phyloP scores from a whole-genome alignment of 1,140 invertebrate genomes.

The Amyelois transitella region DNA sequence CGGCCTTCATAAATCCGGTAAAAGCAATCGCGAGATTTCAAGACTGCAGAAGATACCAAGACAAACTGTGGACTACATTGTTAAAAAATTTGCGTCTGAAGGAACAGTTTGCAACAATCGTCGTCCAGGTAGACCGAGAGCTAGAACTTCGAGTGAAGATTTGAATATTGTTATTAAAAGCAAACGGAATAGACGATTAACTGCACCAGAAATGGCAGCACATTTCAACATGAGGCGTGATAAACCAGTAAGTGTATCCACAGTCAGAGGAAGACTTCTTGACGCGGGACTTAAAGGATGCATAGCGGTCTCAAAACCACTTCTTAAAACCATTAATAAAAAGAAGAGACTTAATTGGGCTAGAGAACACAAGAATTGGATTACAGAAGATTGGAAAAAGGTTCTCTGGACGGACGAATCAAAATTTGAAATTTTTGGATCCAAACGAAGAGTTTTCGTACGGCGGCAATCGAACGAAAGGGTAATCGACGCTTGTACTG shows the following conservation, averaged over 20 bases:
- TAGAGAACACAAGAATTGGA: neutral
- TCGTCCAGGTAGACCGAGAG: too few relatives aligned
- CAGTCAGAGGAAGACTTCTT: neutral
- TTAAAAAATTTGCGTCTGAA: neutral
- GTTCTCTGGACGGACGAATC: neutral
- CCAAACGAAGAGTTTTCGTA: neutral
- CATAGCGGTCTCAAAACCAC: neutral
- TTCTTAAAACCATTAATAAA: neutral
- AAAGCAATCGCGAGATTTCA: neutral
- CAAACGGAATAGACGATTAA: too few relatives aligned
- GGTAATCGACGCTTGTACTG: neutral
- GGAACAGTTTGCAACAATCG: too few relatives aligned
- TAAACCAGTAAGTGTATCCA: neutral
- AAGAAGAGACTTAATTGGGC: neutral
- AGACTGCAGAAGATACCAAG: too few relatives aligned
- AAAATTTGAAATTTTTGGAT: too few relatives aligned
- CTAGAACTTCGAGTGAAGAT: too few relatives aligned
- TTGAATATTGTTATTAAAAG: neutral
- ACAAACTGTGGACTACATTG: too few relatives aligned
- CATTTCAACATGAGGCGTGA: neutral
- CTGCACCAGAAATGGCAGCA: too few relatives aligned
- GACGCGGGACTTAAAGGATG: neutral
- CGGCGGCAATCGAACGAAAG: constrained; percentile 1
- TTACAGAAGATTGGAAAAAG: neutral
- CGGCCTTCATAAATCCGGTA: neutral